Base-by-base conservation (phyloP, 2,113 vertebrate species). In the Salvelinus sp. region DNA sequence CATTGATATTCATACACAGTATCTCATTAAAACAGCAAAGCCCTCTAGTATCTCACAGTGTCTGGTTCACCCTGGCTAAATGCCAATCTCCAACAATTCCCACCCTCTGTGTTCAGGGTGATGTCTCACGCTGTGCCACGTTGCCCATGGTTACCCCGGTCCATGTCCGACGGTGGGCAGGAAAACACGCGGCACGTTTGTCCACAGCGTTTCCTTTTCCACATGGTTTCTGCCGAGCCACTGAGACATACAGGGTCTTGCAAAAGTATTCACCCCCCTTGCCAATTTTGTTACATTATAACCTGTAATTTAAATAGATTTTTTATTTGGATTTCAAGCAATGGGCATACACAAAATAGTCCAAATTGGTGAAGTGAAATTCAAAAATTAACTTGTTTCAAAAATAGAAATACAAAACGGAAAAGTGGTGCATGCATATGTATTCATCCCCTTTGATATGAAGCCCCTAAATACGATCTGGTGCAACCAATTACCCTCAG, bases 181-280 rank as follows among this genome's bases (percentile, higher is more conserved):
- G 16, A 66, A 72, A 50, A 22, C 27, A 27, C 23, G 18, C 27
- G n/a, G 20, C 14, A 6, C 1, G 38, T 57, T 69, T 16, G n/a
- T 63, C 28, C 67, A 66, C 72, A 16, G 50, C 20, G 33, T 6
- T 54, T 27, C 79, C 25, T 16, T 10, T 64, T 72, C 72, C 58
- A 60, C 68, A 6, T 67, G 65, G 74, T 69, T 79, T 81, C 73
- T 30, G 33, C 28, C 62, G 13, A 20, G 72, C 70, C 70, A 44
- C 62, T 27, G 72, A 76, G 65, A 70, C 70, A 66, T 75, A 33
- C 33, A 33, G 33, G 5, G 33, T 6, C 33, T 33, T 33, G 33
- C 33, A 33, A 33, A 33, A 6, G 33, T 33, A 33, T 33, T 33
- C 33, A 33, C 33, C 6, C 33, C 33, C 33, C 1, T 33, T 6